phyloP scores from a whole-genome alignment of 2,797 vertebrate species.

The Heliangelus exortis region DNA sequence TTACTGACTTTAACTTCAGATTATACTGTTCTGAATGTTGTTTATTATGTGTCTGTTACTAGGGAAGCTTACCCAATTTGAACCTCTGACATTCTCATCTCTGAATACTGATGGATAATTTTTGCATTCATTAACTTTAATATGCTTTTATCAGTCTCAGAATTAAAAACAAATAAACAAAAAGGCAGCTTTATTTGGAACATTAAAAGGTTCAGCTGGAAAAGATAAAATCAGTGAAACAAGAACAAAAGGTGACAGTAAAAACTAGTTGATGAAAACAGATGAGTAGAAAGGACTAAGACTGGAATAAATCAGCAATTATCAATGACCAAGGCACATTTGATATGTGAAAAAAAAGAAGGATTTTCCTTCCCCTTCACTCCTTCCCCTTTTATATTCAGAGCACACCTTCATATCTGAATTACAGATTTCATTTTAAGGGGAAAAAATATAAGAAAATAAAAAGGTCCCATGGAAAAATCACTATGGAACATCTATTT shows the following conservation, averaged over 20 bases:
- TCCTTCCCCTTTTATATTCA: background rate
- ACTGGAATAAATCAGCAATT: constrained; percentile 33
- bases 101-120: constrained; percentile 32
- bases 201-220: background rate
- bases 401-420: background rate
- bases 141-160: constrained; percentile 21
- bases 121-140: constrained; percentile 65
- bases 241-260: constrained; percentile 22
- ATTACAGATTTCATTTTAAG: background rate
- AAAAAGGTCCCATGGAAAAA: background rate
- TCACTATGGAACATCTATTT: background rate
- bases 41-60: constrained; percentile 47
- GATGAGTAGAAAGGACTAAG: background rate
- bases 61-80: background rate
- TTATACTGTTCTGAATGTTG: constrained; percentile 21
- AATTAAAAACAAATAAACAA: constrained; percentile 36
- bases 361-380: background rate
- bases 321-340: background rate
- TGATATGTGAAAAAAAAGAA: background rate
- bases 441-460: background rate
- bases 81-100: constrained; percentile 47
- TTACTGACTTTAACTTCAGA: constrained; percentile 11
- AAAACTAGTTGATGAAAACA: constrained; percentile 19
- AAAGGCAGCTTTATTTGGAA: background rate
- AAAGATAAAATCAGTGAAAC: background rate